phyloP scores from a whole-genome alignment of 2,888 invertebrate species.

The Cyaniris semiargus region DNA sequence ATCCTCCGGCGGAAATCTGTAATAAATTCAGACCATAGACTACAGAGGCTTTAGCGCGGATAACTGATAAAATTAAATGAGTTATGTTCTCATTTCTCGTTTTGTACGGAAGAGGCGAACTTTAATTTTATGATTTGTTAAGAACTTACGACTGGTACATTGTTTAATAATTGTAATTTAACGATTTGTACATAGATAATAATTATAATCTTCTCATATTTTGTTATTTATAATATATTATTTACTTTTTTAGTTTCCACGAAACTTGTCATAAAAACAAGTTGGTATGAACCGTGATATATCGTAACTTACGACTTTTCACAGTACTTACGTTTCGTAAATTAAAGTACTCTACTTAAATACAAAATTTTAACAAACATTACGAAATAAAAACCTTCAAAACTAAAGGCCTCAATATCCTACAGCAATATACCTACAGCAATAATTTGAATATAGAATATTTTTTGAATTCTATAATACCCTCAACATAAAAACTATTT shows the following conservation, averaged over 20 bases:
- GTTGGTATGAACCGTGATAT: no score
- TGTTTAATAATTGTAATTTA: not conserved
- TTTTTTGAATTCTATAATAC: not conserved
- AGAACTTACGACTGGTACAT: not conserved
- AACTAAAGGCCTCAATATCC: not conserved
- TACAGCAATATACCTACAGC: not conserved
- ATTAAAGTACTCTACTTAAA: no score
- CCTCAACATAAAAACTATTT: slow-evolving; percentile 2
- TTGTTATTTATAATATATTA: not conserved
- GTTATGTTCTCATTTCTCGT: not conserved
- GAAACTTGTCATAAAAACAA: no score
- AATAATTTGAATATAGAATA: not conserved
- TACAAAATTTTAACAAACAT: no score
- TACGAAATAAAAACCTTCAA: not conserved
- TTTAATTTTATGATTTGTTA: not conserved
- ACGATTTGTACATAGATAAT: no score
- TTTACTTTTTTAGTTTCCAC: no score
- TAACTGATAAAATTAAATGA: slow-evolving; percentile 10
- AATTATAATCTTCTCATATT: not conserved
- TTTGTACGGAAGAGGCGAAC: not conserved
- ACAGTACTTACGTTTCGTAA: no score
- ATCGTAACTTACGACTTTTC: no score
- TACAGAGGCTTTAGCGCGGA: not conserved
- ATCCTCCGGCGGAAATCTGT: slow-evolving; percentile 1
- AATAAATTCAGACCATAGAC: slow-evolving; percentile 20